Evolutionary conservation across 2,113 vertebrate species (phyloP).

Genomic region (Shinisaurus crocodilurus): DNA sequence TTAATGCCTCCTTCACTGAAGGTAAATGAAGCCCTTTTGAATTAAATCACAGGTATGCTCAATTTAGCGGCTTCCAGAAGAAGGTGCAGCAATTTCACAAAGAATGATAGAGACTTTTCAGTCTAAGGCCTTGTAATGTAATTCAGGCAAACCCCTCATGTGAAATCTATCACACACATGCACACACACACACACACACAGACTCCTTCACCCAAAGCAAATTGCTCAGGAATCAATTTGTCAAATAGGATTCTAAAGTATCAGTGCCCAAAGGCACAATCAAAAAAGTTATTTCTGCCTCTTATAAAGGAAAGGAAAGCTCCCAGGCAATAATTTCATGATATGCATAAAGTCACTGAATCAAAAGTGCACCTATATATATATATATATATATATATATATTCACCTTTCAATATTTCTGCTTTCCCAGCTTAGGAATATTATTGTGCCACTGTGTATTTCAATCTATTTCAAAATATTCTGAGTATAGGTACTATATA

Average conservation of each 20-base stretch:
- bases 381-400: too few relatives aligned
- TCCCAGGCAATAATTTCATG: constrained; percentile 42
- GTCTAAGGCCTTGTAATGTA: constrained; percentile 25
- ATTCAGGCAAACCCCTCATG: constrained; percentile 51
- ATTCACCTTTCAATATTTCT: constrained; percentile 21
- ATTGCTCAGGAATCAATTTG: constrained; percentile 60
- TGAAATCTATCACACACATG: constrained; percentile 34
- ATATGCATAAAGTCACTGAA: constrained; percentile 42
- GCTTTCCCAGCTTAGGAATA: constrained; percentile 13
- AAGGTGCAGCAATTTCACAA: constrained; percentile 6
- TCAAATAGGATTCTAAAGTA: constrained; percentile 56
- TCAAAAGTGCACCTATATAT: constrained; percentile 27
- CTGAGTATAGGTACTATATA: neutral
- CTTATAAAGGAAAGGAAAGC: constrained; percentile 56
- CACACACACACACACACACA: constrained; percentile 19
- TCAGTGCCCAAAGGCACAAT: constrained; percentile 53
- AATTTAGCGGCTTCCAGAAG: constrained; percentile 40
- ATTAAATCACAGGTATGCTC: constrained; percentile 34
- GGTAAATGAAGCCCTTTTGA: constrained; percentile 41
- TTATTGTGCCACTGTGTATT: constrained; percentile 18
- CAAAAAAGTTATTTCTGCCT: constrained; percentile 52
- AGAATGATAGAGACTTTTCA: constrained; percentile 41
- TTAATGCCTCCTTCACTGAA: constrained; percentile 45
- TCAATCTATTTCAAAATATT: constrained; percentile 11
- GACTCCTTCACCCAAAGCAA: constrained; percentile 53